phyloP scores from a whole-genome alignment of 2,113 vertebrate genomes.

The Macaca mulatta region DNA sequence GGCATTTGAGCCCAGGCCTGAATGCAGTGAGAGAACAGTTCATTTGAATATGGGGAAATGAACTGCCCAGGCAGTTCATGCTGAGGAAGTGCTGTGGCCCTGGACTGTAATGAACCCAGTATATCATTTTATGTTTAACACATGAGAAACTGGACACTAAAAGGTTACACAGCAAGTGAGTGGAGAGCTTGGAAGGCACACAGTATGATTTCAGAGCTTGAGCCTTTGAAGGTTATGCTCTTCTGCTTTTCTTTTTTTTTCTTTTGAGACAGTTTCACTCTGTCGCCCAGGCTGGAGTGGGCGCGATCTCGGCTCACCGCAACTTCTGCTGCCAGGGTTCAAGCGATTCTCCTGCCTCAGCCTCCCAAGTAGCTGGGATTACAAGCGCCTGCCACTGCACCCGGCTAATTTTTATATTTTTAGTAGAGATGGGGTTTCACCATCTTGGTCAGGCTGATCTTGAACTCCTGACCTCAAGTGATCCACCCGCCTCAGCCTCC shows the following conservation, averaged over 20 bases:
- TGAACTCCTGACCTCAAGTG: too few species aligned
- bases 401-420: too few species aligned
- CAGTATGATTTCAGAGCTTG: neutral
- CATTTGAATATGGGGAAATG: neutral
- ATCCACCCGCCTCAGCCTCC: too few species aligned
- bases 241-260: neutral
- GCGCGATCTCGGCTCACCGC: too few species aligned
- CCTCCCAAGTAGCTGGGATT: too few species aligned
- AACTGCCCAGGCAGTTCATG: neutral
- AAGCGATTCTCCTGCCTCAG: too few species aligned
- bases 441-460: too few species aligned
- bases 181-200: neutral
- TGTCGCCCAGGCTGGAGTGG: too few species aligned
- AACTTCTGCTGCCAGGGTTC: too few species aligned
- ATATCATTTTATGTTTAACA: conserved; percentile 27
- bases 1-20: conserved; percentile 1
- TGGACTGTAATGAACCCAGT: neutral
- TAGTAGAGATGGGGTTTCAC: too few species aligned
- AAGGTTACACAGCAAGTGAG: neutral
- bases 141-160: neutral
- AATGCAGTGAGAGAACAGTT: neutral
- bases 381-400: too few species aligned
- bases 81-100: neutral
- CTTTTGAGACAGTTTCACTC: neutral
- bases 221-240: neutral